Base-by-base conservation (phyloP, 1,140 invertebrate genomes). In the Heterodera carotae region DNA sequence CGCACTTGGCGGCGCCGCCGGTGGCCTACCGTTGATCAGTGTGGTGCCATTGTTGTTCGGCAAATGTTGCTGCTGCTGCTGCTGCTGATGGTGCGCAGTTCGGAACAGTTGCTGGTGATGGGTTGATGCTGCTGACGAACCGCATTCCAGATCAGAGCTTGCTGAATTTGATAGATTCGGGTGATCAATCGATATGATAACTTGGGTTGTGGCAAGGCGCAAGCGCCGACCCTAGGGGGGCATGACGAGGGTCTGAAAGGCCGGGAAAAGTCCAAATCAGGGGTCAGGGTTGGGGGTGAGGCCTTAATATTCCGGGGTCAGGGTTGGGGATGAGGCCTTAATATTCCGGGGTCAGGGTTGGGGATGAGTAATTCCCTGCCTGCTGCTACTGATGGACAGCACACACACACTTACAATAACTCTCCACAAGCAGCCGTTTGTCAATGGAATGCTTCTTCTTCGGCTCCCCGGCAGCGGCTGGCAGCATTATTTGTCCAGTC, bases 1-100 rank as follows among this genome's bases (percentile, higher is more conserved):
- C 62, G 81, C 66, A 62, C 33, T 43, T 25, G 62, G 18, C 77
- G 18, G 25, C 5, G 48, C 78, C 27, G 48, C 25, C n/a, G 25
- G 22, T 15, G 36, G 22, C 12, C 29, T 43, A 31, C 22, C 22
- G 34, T 48, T 71, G 59, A 7, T 34, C 7, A 15, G 29, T 33
- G 4, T 69, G 25, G 31, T 67, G 15, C 39, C 39, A 68, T 68
- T 22, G 36, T 22, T 69, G 43, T 70, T 6, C 69, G 31, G 27
- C 31, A 22, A 36, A 12, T 69, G 68, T 36, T 22, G 15, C 25
- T 69, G 33, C 34, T 39, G 33, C 22, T 7, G 29, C 39, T n/a
- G 33, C 31, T 8, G 6, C 5, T 12, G 48, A 56, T 56, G 48
- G 5, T 56, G 48, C 15, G 22, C 12, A 4, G 48, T 18, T 22